phyloP scores from a whole-genome alignment of 2,113 vertebrate genomes.

The Saiga tatarica region DNA sequence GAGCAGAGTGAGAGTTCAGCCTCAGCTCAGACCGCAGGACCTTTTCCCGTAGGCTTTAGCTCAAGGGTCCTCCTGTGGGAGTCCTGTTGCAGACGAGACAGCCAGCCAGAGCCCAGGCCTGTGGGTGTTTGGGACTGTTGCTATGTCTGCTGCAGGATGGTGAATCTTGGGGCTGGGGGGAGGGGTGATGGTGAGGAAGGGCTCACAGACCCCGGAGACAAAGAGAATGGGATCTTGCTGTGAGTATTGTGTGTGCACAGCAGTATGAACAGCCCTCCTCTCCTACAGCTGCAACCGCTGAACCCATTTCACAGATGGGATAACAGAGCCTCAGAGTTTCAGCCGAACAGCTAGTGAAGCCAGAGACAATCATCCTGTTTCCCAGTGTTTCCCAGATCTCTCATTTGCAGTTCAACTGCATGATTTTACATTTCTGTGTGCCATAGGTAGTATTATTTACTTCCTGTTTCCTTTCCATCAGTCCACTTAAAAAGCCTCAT shows the following conservation, averaged over 20 bases:
- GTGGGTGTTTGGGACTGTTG: background rate
- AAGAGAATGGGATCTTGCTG: background rate
- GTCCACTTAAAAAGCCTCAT: background rate
- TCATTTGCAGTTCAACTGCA: background rate
- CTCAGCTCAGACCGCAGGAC: background rate
- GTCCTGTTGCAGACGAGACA: background rate
- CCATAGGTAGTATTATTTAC: background rate
- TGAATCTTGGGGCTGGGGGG: background rate
- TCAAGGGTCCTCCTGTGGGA: background rate
- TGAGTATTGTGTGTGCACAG: background rate
- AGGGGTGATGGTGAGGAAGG: background rate
- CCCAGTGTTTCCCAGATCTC: background rate
- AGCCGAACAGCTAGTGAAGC: background rate
- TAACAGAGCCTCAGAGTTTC: background rate
- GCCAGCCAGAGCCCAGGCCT: background rate
- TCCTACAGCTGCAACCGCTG: background rate
- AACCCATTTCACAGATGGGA: background rate
- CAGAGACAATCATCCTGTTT: background rate
- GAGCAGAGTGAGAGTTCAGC: background rate
- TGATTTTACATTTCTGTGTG: background rate
- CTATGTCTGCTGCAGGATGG: background rate
- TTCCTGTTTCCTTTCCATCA: background rate
- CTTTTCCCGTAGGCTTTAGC: background rate
- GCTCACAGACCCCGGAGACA: background rate
- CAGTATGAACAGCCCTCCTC: background rate